Evolutionary conservation across 2,797 vertebrate genomes (phyloP).

Genomic region (Tarsius wallacei): DNA sequence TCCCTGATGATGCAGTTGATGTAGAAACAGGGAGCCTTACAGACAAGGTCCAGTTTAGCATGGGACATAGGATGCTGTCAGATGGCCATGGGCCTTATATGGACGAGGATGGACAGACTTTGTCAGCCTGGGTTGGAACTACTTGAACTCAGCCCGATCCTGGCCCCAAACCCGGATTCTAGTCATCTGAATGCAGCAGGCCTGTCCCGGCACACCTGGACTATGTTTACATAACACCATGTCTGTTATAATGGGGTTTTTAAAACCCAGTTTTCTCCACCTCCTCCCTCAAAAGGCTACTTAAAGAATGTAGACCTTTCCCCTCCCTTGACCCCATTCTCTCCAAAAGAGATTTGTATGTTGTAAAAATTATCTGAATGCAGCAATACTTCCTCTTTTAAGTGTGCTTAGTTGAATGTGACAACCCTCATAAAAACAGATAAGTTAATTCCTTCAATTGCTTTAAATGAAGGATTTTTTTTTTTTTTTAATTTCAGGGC

Average conservation of each 20-base stretch:
- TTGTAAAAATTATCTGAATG: slow-evolving; percentile 79
- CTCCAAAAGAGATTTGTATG: slow-evolving; percentile 65
- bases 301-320: slow-evolving; percentile 55
- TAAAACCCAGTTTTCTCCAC: background rate
- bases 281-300: background rate
- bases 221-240: background rate
- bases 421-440: slow-evolving; percentile 85
- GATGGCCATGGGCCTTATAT: background rate
- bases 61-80: background rate
- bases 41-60: background rate
- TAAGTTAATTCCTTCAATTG: slow-evolving; percentile 86
- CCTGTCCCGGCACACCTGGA: background rate
- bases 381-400: slow-evolving; percentile 81
- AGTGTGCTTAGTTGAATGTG: slow-evolving; percentile 87
- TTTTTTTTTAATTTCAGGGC: slow-evolving; percentile 52
- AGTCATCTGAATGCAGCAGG: background rate
- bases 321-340: slow-evolving; percentile 37
- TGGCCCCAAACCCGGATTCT: background rate
- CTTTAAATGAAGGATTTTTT: slow-evolving; percentile 78
- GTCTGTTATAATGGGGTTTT: background rate
- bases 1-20: background rate
- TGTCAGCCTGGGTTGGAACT: slow-evolving; percentile 22
- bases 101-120: background rate
- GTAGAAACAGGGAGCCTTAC: background rate
- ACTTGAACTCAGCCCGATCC: background rate